Conservation (phyloP, 2,888 invertebrate species). For the Protophormia terraenovae region DNA sequence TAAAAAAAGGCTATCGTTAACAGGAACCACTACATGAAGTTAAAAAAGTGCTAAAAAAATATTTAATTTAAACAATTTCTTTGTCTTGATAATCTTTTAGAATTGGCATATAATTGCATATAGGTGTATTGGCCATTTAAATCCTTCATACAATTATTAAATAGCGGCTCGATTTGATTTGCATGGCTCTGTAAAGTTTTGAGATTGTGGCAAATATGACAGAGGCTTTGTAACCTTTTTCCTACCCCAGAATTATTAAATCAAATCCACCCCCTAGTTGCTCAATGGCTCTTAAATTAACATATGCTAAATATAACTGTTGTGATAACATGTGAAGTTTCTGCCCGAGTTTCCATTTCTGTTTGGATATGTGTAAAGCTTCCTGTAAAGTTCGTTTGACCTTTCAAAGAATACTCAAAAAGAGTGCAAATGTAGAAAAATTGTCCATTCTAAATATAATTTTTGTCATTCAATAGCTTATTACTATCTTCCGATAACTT, state of each 20-base stretch:
- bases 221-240: conserved; percentile 13
- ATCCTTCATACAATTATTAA: conserved; percentile 88
- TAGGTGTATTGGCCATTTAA: conserved; percentile 88
- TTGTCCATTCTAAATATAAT: conserved; percentile 89
- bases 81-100: conserved; percentile 85
- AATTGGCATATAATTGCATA: conserved; percentile 86
- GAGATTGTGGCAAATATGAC: neutral
- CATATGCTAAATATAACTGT: conserved; percentile 92
- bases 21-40: conserved; percentile 83
- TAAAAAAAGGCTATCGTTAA: conserved; percentile 88
- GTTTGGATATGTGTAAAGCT: conserved; percentile 90
- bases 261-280: conserved; percentile 80
- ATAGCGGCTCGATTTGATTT: conserved; percentile 85
- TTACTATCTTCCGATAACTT: conserved; percentile 89
- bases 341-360: conserved; percentile 89
- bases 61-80: conserved; percentile 70
- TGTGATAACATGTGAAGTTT: conserved; percentile 89
- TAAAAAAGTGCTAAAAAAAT: neutral
- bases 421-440: conserved; percentile 91
- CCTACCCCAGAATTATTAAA: conserved; percentile 40
- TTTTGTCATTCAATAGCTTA: conserved; percentile 89
- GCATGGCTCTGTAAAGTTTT: conserved; percentile 64
- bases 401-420: conserved; percentile 86
- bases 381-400: conserved; percentile 95
- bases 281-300: conserved; percentile 86